These are phyloP conservation scores for Lynx canadensis DNA, from an alignment of 2,113 vertebrate species.

Conservation along the genomic window DNA sequence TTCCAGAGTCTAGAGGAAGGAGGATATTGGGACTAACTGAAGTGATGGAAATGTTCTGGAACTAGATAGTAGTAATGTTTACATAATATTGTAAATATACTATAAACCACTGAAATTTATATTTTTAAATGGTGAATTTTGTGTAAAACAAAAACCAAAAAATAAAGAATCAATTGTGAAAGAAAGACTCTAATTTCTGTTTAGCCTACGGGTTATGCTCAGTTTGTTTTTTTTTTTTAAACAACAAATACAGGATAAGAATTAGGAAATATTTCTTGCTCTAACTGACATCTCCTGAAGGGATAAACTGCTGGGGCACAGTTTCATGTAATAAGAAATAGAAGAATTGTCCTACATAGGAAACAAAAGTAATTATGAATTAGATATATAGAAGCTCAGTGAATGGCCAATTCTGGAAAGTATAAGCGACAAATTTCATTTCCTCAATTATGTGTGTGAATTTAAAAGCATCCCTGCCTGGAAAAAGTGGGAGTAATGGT, in stretches of 20 bases:
- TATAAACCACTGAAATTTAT: background rate
- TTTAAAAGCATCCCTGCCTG: slow-evolving; percentile 10
- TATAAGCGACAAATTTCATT: background rate
- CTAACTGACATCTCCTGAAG: slow-evolving; percentile 44
- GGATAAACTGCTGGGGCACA: slow-evolving; percentile 11
- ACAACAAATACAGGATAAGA: background rate
- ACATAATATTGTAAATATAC: background rate
- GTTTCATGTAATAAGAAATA: slow-evolving; percentile 46
- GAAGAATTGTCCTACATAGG: background rate
- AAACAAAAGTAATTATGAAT: slow-evolving; percentile 66
- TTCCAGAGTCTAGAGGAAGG: background rate
- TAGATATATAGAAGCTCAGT: background rate
- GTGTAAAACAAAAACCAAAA: background rate
- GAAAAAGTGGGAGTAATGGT: background rate
- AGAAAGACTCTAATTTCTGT: background rate
- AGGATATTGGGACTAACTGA: background rate
- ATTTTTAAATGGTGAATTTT: background rate
- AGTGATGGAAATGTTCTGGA: background rate
- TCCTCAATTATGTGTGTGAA: background rate
- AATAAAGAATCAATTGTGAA: background rate
- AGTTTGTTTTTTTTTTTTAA: background rate
- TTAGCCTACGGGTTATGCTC: background rate
- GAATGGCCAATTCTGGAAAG: slow-evolving; percentile 24
- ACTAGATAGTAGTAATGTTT: background rate
- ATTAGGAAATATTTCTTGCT: slow-evolving; percentile 46